phyloP scores from a whole-genome alignment of 2,797 vertebrate species.

The Sciaenops ocellatus region DNA sequence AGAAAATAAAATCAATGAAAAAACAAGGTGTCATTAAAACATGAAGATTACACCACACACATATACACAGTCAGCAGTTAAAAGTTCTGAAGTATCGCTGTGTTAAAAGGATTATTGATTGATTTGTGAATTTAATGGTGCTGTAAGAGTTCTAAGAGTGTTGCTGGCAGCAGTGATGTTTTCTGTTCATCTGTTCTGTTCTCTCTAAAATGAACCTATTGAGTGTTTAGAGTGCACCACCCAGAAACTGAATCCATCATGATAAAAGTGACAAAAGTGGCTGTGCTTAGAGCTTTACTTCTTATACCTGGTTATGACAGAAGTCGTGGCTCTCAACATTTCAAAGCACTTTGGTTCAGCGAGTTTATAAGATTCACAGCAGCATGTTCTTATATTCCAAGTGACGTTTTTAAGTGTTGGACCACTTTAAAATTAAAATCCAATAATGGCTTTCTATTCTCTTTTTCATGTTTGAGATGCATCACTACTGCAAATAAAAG shows the following conservation, averaged over 20 bases:
- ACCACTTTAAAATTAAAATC: neutral
- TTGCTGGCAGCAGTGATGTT: neutral
- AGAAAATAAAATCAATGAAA: neutral
- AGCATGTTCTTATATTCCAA: neutral
- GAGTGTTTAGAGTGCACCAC: neutral
- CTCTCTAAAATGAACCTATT: neutral
- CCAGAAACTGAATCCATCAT: neutral
- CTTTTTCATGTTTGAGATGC: neutral
- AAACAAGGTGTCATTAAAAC: no score
- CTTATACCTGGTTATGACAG: neutral
- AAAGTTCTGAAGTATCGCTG: neutral
- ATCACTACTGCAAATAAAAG: neutral
- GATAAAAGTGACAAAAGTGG: neutral
- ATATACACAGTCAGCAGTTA: neutral
- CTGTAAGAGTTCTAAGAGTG: neutral
- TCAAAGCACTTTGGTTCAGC: neutral
- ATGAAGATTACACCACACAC: neutral
- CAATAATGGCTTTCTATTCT: neutral
- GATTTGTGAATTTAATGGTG: neutral
- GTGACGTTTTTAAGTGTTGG: neutral
- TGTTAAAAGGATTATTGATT: conserved; percentile 14
- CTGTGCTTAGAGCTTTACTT: neutral
- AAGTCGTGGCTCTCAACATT: neutral
- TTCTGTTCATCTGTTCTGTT: neutral
- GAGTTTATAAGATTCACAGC: neutral